Base-by-base conservation (phyloP, 1,140 invertebrate species). In the Brachionus rotundiformis region DNA sequence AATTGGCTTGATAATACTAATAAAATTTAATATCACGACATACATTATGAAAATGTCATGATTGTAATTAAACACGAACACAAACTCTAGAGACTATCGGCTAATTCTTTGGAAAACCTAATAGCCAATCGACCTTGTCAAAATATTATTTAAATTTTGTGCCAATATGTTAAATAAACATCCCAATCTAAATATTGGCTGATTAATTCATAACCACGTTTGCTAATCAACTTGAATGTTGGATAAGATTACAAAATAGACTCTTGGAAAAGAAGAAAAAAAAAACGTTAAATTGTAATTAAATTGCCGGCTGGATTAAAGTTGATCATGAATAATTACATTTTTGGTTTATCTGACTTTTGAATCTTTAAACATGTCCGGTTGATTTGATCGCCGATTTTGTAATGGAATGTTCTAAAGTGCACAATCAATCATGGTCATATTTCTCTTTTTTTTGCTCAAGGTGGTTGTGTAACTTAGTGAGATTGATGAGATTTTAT, bases 231-330 rank as follows among this genome's bases (percentile, higher is more conserved):
- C 47, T 54, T 54, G 47, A 54, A 54, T 54, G 8, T 54, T 54
- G 47, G 47, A 54, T 54, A 54, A 54, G 47, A 54, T 54, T 54
- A 54, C 47, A 54, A 54, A 54, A 54, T 54, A 19, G 47, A 54
- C 47, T 54, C 47, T 54, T 54, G 23, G 16, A 49, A 23, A 23
- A 0, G 23, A 19, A 39, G 33, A 49, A 54, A 54, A 54, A 54
- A 49, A 49, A 49, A 54, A 68, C 63, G 63, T 68, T 68, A 33
- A 68, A 68, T 16, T 68, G 63, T 36, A 68, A 68, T 68, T 68
- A 68, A 68, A 68, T 68, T 39, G 29, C 63, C n/a, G 63, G 63
- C 25, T 36, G n/a, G 29, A 36, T 10, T 7, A 33, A n/a, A 39
- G 29, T n/a, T 11, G 31, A 33, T n/a, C 16, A 5, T 36, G 33